A percentile compares a stretch with the other conserved stretches of the same genome.
phyloP scores from a whole-genome alignment of 37 sponge, comb jelly and placozoan genomes.

The Ephydatia muelleri region DNA sequence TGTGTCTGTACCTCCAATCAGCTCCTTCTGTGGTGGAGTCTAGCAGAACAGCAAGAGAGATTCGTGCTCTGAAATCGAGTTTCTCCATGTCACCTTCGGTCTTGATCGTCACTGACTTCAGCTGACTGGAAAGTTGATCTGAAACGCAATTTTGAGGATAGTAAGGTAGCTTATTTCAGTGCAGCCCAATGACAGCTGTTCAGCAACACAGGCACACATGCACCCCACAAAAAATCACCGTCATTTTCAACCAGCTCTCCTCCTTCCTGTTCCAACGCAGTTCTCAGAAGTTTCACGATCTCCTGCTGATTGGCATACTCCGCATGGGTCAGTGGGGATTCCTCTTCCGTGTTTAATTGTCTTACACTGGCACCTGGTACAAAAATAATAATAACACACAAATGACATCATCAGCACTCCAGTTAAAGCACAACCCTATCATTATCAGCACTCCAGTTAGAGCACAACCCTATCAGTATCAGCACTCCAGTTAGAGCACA shows the following conservation, averaged over 20 bases:
- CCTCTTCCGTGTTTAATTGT: conserved; percentile 63
- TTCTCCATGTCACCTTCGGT: conserved; percentile 42
- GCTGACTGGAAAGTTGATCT: conserved; percentile 40
- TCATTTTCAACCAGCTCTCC: conserved; percentile 5
- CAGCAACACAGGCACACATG: conserved; percentile 8
- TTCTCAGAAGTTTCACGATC: conserved; percentile 39
- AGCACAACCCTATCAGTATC: too few species aligned
- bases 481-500: too few species aligned
- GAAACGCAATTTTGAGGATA: too few species aligned
- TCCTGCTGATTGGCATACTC: conserved; percentile 49
- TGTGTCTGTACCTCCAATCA: conserved; percentile 40
- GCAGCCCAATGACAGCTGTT: too few species aligned
- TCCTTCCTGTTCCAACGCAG: conserved; percentile 27
- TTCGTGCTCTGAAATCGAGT: conserved; percentile 46
- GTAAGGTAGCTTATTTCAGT: too few species aligned
- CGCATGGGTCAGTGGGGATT: conserved; percentile 62
- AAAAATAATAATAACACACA: background rate
- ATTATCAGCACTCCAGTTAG: too few species aligned
- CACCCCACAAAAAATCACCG: conserved; percentile 3
- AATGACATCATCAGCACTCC: background rate
- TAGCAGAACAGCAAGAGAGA: conserved; percentile 62
- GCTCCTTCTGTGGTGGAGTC: conserved; percentile 35
- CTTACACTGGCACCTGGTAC: conserved; percentile 50
- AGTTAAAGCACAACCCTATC: too few species aligned
- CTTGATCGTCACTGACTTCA: conserved; percentile 52